Percentiles rank a stretch among this genome's conserved stretches.
Conservation (phyloP, 2,797 vertebrate species). For the Chanos chanos region DNA sequence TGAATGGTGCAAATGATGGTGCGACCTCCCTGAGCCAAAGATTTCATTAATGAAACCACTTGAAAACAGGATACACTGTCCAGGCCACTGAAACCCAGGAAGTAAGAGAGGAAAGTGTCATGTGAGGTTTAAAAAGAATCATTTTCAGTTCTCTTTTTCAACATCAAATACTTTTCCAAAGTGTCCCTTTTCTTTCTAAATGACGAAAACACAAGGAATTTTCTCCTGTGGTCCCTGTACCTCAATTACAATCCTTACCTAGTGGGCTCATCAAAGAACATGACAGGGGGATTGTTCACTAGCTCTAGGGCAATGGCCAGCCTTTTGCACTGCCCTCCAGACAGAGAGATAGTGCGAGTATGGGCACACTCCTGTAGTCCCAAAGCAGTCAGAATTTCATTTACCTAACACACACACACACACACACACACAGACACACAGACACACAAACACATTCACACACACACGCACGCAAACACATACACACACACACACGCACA, state of each 20-base stretch:
- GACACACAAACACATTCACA: background rate
- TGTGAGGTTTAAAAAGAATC: no score
- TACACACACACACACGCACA: slow-evolving; percentile 1
- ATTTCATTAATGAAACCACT: slow-evolving; percentile 90
- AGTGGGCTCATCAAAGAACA: slow-evolving; percentile 97
- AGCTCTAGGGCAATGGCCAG: slow-evolving; percentile 91
- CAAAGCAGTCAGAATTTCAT: slow-evolving; percentile 87
- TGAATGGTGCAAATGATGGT: slow-evolving; percentile 97
- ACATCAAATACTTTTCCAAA: no score
- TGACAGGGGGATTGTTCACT: slow-evolving; percentile 94
- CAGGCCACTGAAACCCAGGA: slow-evolving; percentile 72
- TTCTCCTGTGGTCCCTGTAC: background rate
- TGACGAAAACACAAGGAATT: background rate
- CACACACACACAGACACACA: slow-evolving; percentile 8
- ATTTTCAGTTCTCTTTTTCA: no score
- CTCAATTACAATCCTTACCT: slow-evolving; percentile 69
- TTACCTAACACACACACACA: slow-evolving; percentile 68
- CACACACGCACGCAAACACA: background rate
- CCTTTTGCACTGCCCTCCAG: slow-evolving; percentile 88
- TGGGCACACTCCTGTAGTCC: slow-evolving; percentile 88
- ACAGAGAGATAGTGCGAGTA: slow-evolving; percentile 83
- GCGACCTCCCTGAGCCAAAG: slow-evolving; percentile 86
- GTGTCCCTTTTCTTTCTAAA: no score
- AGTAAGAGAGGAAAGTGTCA: background rate
- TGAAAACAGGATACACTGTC: slow-evolving; percentile 93